These are phyloP conservation scores for Hippopotamus amphibius DNA, from an alignment of 2,113 vertebrate species.

Conservation along the genomic window DNA sequence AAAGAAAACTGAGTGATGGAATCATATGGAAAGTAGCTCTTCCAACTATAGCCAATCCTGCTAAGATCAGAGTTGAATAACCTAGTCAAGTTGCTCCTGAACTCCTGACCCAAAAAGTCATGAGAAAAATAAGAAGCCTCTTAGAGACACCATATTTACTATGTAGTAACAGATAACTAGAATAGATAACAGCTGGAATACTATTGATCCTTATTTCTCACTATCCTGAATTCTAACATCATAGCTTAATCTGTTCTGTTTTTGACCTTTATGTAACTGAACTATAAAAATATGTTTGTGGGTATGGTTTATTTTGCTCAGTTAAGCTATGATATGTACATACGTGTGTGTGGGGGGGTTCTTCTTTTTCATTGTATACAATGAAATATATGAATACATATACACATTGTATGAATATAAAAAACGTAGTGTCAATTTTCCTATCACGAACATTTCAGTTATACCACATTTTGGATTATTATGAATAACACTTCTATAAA, in stretches of 20 bases:
- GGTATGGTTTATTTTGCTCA: neutral
- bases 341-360: neutral
- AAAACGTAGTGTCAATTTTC: neutral
- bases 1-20: neutral
- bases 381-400: neutral
- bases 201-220: neutral
- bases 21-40: neutral
- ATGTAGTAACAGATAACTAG: neutral
- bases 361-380: neutral
- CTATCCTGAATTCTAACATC: neutral
- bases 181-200: neutral
- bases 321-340: neutral
- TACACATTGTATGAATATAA: neutral
- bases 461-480: neutral
- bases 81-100: neutral
- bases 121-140: neutral
- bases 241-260: neutral
- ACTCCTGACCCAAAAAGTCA: neutral
- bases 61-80: neutral
- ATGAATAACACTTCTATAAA: neutral
- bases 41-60: neutral
- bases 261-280: neutral
- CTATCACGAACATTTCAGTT: neutral
- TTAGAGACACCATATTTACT: neutral
- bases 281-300: neutral